Evolutionary conservation across 2,113 vertebrate genomes (phyloP), one percentile per base, ranked within the genome.

Genomic region (Cryptotis parvus): DNA sequence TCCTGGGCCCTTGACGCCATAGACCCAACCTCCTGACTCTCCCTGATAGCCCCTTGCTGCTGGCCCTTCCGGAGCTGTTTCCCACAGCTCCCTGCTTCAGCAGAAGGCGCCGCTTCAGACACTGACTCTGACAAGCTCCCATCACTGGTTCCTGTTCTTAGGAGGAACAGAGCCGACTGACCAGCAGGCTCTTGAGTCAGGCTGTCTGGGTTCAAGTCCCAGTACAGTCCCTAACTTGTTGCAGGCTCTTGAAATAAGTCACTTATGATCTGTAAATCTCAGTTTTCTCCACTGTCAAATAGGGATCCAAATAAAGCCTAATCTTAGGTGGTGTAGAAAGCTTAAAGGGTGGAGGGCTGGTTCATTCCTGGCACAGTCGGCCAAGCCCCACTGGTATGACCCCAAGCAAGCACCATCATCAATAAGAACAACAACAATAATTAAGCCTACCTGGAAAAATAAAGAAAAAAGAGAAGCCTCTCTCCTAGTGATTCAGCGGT

Each of bases 61-160:
- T 95, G 98, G 98, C 84, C 98, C 98, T 72, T 99, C 88, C 98
- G 98, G 31, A 97, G 98, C 26, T 18, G 98, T 97, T 73, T 98
- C 98, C 49, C 99, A 98, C 97, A 97, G 97, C 43, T 37, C 52
- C 9, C n/a, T n/a, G n/a, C n/a, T 11, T 73, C 52, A 41, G 16
- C 16, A 11, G 49, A 43, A 65, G 86, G 76, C 41, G 10, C 65
- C 3, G 11, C 31, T 52, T 31, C 37, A 22, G 41, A 24, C 80
- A 33, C 66, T 69, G 37, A 52, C 26, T 27, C 84, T 27, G 6
- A 49, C 31, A 15, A 29, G 29, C 39, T 55, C 49, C 66, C 49
- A 41, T 7, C 1, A 0, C 29, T 37, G 26, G 43, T n/a, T 78
- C 45, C 66, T 82, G 39, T 66, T 81, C 80, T 73, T 9, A 15